Conservation (phyloP, 2,888 invertebrate genomes). For the Erebia ligea region DNA sequence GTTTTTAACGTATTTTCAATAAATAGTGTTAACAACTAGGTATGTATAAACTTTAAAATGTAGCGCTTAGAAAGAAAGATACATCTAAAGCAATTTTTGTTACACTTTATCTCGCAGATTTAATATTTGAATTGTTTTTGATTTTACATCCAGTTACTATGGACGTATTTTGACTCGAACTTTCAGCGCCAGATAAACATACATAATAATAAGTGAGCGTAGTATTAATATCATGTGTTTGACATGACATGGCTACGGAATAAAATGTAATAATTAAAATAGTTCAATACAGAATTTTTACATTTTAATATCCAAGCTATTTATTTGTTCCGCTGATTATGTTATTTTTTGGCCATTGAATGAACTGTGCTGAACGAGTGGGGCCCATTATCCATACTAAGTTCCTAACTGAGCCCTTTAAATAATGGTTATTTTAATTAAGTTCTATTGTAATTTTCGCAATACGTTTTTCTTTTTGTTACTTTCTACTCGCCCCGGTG, state of each 20-base stretch:
- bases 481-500: constrained; percentile 25
- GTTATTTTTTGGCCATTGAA: neutral
- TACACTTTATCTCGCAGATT: neutral
- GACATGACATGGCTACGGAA: neutral
- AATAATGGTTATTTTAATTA: neutral
- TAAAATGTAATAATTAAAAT: too few species aligned
- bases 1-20: neutral
- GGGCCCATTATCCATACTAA: neutral
- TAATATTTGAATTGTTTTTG: neutral
- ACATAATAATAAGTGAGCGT: neutral
- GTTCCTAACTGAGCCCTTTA: neutral
- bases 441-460: neutral
- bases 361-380: neutral
- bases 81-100: neutral
- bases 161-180: neutral
- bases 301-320: neutral
- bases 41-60: neutral
- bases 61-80: neutral
- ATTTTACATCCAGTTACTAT: neutral
- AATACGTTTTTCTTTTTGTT: constrained; percentile 1
- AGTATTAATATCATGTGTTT: neutral
- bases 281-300: neutral
- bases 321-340: neutral
- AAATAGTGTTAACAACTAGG: too few species aligned
- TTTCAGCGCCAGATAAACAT: neutral